These are phyloP conservation scores for Rapana venosa DNA, from an alignment of 2,888 invertebrate genomes.

Conservation along the genomic window DNA sequence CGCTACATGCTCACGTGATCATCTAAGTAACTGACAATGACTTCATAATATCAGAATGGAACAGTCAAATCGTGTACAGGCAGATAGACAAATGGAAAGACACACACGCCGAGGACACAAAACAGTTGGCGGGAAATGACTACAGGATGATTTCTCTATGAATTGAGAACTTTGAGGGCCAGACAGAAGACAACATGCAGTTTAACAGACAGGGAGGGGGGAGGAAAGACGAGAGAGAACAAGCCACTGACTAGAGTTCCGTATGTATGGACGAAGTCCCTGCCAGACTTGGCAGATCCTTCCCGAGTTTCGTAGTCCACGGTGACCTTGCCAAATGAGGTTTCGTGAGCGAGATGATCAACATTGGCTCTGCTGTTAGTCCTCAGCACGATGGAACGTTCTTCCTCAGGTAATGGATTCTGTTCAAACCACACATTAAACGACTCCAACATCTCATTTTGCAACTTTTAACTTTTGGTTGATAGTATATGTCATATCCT, in stretches of 20 bases:
- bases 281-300: conserved; percentile 72
- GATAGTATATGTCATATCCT: no score
- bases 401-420: neutral
- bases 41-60: neutral
- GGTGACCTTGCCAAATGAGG: conserved; percentile 58
- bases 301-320: conserved; percentile 76
- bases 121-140: neutral
- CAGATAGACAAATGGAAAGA: neutral
- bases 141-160: neutral
- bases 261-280: conserved; percentile 70
- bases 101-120: neutral
- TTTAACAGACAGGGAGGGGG: neutral
- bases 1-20: neutral
- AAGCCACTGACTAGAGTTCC: conserved; percentile 68
- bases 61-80: neutral
- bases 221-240: neutral
- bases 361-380: neutral
- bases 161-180: neutral
- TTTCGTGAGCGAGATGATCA: neutral
- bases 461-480: no score
- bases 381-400: neutral
- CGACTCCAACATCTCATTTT: no score
- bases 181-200: neutral
- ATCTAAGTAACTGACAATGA: neutral
- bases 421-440: neutral